Evolutionary conservation across 2,797 vertebrate species (phyloP).

Genomic region (Arctocebus calabarensis): DNA sequence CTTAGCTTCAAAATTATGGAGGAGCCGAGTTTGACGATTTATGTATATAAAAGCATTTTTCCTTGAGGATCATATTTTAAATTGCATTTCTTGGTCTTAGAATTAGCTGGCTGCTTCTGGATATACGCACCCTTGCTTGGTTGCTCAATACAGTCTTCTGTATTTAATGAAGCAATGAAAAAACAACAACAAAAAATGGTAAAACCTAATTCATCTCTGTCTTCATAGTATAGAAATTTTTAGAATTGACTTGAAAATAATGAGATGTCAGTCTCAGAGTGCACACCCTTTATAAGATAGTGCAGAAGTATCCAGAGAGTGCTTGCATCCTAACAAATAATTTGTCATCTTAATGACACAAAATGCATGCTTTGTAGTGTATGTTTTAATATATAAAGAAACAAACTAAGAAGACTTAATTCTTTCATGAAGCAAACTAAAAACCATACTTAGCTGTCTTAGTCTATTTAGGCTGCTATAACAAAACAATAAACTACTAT

Average conservation of each 20-base stretch:
- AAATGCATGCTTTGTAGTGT: neutral
- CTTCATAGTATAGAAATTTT: slow-evolving; percentile 56
- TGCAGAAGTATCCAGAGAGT: slow-evolving; percentile 6
- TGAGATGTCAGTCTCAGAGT: slow-evolving; percentile 27
- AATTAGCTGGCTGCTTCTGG: slow-evolving; percentile 27
- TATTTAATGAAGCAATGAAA: slow-evolving; percentile 58
- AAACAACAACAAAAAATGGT: neutral
- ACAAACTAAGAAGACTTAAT: neutral
- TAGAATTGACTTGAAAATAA: slow-evolving; percentile 67
- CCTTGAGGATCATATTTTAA: slow-evolving; percentile 49
- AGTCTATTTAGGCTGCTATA: neutral
- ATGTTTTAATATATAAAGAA: neutral
- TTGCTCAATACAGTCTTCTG: slow-evolving; percentile 20
- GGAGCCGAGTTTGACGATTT: slow-evolving; percentile 29
- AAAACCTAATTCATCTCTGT: slow-evolving; percentile 57
- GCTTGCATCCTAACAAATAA: slow-evolving; percentile 8
- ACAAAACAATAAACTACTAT: neutral
- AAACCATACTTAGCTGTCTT: neutral
- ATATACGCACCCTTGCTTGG: neutral
- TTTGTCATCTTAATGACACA: slow-evolving; percentile 45
- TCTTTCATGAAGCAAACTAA: neutral
- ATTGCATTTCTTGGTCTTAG: slow-evolving; percentile 12
- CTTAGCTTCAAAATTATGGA: slow-evolving; percentile 33
- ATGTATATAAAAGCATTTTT: slow-evolving; percentile 55
- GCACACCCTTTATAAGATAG: neutral